Conservation (phyloP, 2,797 vertebrate genomes). For the Crocidura indochinensis region DNA sequence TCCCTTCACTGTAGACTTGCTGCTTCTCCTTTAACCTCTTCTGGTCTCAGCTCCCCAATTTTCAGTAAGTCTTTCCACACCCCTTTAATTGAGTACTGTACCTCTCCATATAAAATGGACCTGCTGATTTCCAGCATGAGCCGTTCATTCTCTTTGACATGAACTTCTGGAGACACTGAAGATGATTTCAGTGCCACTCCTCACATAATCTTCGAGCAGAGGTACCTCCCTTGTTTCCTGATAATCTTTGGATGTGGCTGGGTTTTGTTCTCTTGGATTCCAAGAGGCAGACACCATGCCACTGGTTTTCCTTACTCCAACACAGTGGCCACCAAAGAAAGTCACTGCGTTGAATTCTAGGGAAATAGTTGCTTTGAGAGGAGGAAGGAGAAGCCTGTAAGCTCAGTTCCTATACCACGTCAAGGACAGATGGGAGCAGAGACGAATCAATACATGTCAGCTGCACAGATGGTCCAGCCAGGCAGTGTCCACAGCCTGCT, state of each 20-base stretch:
- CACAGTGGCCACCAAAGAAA: slow-evolving; percentile 63
- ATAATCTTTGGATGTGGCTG: slow-evolving; percentile 72
- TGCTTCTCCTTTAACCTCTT: slow-evolving; percentile 71
- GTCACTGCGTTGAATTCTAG: slow-evolving; percentile 76
- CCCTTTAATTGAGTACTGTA: slow-evolving; percentile 77
- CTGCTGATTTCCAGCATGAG: slow-evolving; percentile 69
- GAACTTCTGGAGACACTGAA: slow-evolving; percentile 55
- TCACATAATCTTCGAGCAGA: slow-evolving; percentile 19
- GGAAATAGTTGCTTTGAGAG: slow-evolving; percentile 71
- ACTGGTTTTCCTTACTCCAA: slow-evolving; percentile 83
- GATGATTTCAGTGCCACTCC: slow-evolving; percentile 10
- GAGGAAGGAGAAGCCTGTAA: slow-evolving; percentile 89
- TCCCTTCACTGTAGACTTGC: slow-evolving; percentile 55
- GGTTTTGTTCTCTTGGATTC: slow-evolving; percentile 73
- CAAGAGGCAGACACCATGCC: slow-evolving; percentile 57
- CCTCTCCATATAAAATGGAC: slow-evolving; percentile 46
- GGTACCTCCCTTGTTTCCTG: neutral
- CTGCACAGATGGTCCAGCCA: slow-evolving; percentile 91
- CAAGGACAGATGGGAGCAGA: slow-evolving; percentile 92
- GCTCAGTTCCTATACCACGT: slow-evolving; percentile 89
- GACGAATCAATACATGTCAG: slow-evolving; percentile 92
- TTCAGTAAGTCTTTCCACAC: slow-evolving; percentile 69
- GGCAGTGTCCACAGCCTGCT: slow-evolving; percentile 90
- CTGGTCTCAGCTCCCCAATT: slow-evolving; percentile 80
- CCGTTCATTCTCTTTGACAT: slow-evolving; percentile 68